Base-by-base conservation (phyloP, 1,140 invertebrate species). In the Neelides sp. region DNA sequence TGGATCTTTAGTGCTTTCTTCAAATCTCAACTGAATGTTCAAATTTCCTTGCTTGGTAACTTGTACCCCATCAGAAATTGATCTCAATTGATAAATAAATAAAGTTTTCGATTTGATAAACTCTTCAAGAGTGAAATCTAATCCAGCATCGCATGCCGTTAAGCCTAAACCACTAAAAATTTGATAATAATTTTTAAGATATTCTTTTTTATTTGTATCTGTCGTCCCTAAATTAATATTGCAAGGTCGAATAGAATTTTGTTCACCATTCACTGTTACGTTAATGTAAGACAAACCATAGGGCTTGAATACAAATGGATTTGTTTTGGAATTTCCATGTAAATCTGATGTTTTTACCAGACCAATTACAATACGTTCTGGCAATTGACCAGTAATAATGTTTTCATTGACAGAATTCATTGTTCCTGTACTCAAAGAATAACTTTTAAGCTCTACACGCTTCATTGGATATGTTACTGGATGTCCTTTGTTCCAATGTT, bases 351-450 rank as follows among this genome's bases (percentile, higher is more conserved):
- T 52, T 26, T 4, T 1, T 4, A 62, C 43, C 0, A 61, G 10
- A 0, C 12, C 44, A n/a, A 62, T 32, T 10, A 58, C 35, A 35
- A 55, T 23, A 28, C 53, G 23, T 22, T 55, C 41, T 0, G 59
- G 61, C 15, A 61, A 13, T 26, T 46, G 42, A 0, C 56, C 53
- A 5, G 27, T 44, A 8, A 62, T 36, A n/a, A 62, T 22, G 22
- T 54, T 54, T 43, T 59, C 54, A 27, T 59, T 59, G 10, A 28
- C 52, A 22, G 39, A 17, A 34, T 46, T 35, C 13, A 50, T 4
- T 23, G 48, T 49, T 3, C 54, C 57, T 17, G 17, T 32, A 13
- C 48, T 32, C 10, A 62, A 42, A n/a, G 42, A 50, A 40, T 47
- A 54, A 5, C 44, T 32, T 40, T 53, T 59, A 30, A 61, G 42